Percentiles rank a stretch among this genome's conserved stretches.
phyloP scores from a whole-genome alignment of 2,888 invertebrate genomes.

The Cataglyphis cursor region DNA sequence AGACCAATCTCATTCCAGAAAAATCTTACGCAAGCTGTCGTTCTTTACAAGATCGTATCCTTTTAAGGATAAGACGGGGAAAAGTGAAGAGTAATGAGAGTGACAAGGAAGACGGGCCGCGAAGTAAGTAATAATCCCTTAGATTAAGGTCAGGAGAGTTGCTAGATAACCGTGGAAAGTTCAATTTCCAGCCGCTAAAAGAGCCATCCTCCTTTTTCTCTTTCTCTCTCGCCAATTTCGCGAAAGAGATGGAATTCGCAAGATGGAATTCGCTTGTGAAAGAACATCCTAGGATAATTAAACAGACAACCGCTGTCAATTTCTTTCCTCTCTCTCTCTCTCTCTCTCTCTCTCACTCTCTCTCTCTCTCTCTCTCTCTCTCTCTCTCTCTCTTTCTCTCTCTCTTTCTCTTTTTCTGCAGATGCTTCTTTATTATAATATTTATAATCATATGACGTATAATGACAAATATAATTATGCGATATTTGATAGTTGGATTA shows the following conservation, averaged over 20 bases:
- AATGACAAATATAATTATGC: not conserved
- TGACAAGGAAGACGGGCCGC: conserved; percentile 20
- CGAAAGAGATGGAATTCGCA: conserved; percentile 31
- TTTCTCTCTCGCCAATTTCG: conserved; percentile 10
- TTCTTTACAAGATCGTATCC: conserved; percentile 30
- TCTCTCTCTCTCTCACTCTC: too few species aligned
- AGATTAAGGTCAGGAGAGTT: conserved; percentile 66
- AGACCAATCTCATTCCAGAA: conserved; percentile 31
- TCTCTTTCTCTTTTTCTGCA: not conserved
- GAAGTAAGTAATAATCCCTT: conserved; percentile 72
- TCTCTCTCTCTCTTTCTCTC: not conserved
- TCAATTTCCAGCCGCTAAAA: conserved; percentile 69
- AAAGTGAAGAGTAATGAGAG: conserved; percentile 58
- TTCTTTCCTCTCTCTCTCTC: not conserved
- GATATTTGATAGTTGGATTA: not conserved
- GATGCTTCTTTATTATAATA: not conserved
- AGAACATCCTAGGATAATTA: conserved; percentile 59
- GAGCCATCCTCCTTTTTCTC: conserved; percentile 41
- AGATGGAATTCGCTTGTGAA: conserved; percentile 19
- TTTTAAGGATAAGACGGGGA: conserved; percentile 37
- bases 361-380: too few species aligned
- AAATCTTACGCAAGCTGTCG: conserved; percentile 11
- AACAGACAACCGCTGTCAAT: conserved; percentile 29
- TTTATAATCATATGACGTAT: not conserved
- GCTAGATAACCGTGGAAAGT: conserved; percentile 65